phyloP scores from a whole-genome alignment of 1,140 invertebrate genomes.

The Sarcophaga bullata region DNA sequence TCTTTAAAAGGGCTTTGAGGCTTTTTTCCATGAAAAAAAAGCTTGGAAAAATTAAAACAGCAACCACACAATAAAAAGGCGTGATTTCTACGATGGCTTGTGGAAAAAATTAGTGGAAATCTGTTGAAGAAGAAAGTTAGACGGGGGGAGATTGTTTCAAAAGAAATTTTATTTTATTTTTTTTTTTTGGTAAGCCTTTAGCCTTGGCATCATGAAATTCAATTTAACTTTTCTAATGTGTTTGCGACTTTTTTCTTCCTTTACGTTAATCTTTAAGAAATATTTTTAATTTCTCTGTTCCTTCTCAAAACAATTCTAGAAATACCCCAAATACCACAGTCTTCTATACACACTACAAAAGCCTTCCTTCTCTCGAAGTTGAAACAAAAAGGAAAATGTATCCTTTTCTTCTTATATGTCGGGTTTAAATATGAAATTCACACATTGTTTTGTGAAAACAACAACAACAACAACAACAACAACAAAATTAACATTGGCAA shows the following conservation, averaged over 20 bases:
- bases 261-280: not conserved
- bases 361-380: not conserved
- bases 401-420: not conserved
- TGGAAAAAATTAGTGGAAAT: not conserved
- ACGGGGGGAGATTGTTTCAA: not conserved
- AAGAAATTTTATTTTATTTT: not conserved
- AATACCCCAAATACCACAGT: not conserved
- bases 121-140: too few relatives aligned
- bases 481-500: not conserved
- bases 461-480: not conserved
- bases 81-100: not conserved
- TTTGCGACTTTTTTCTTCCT: not conserved
- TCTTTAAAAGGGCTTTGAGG: conserved; percentile 24
- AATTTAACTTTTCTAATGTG: not conserved
- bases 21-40: not conserved
- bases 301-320: not conserved
- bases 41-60: not conserved
- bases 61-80: not conserved
- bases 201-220: not conserved
- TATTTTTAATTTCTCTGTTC: not conserved
- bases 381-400: not conserved
- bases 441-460: conserved; percentile 2
- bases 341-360: not conserved
- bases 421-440: not conserved
- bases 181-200: too few relatives aligned